Conservation (phyloP, 2,113 vertebrate species). For the Sturnus vulgaris region DNA sequence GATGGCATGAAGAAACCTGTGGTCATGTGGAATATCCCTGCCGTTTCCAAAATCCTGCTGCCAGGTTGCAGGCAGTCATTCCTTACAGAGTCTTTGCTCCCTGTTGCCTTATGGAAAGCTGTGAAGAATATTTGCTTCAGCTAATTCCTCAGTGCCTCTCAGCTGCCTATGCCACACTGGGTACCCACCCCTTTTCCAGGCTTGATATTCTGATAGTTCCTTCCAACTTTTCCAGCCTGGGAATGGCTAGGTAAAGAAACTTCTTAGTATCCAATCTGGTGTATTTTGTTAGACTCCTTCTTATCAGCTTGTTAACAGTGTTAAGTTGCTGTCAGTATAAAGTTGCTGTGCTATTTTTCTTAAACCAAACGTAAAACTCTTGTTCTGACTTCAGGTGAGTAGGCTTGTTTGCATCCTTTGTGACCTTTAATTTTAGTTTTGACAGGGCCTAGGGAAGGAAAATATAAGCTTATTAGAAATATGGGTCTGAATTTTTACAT, state of each 20-base stretch:
- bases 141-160: conserved; percentile 84
- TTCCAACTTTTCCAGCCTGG: conserved; percentile 90
- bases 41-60: conserved; percentile 77
- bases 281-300: not conserved
- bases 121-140: conserved; percentile 74
- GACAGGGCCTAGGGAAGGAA: not conserved
- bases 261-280: not conserved
- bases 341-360: not conserved
- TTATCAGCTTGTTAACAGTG: not conserved
- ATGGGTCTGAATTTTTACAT: conserved; percentile 22
- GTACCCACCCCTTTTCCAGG: conserved; percentile 91
- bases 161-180: conserved; percentile 82
- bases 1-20: conserved; percentile 71
- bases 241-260: conserved; percentile 92
- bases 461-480: conserved; percentile 25
- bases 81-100: conserved; percentile 89
- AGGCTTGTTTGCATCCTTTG: not conserved
- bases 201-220: conserved; percentile 92
- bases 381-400: not conserved
- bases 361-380: not conserved
- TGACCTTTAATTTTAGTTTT: conserved; percentile 39
- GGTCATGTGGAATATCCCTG: conserved; percentile 88
- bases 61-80: conserved; percentile 77
- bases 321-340: not conserved
- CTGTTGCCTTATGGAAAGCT: conserved; percentile 67